Evolutionary conservation across 2,888 invertebrate genomes (phyloP), one percentile per base, ranked within the genome.

Genomic region (Rhagium mordax): DNA sequence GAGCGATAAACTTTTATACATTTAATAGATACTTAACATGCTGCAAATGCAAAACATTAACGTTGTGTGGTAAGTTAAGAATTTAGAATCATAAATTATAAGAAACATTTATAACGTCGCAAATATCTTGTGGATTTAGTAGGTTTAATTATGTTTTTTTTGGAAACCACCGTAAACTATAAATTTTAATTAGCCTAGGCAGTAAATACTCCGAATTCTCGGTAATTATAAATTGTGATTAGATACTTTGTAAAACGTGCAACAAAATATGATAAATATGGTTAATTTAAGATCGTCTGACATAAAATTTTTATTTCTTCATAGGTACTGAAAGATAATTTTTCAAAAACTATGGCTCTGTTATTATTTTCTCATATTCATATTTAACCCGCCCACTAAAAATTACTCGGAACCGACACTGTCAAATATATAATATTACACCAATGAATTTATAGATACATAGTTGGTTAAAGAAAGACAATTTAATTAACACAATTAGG

Each of bases 401-500:
- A 24, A 6, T 6, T 24, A 24, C 24, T 24, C 24, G 3, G 47
- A 48, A 1, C 15, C 48, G 48, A 8, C 7, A 15, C 7, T 8
- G 18, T 18, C 18, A 51, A 49, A 51, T 51, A 20, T 53, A 16
- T 27, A 51, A 29, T 29, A 65, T 20, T 21, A 13, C 6, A 21
- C 21, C 67, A 33, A 33, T 65, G 33, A 57, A 67, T 57, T 67
- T 47, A 47, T 24, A 47, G 47, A 47, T 55, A 27, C 24, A 41
- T 21, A 55, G 15, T 24, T 20, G 21, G 41, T 16, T 41, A 57
- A 67, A 78, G 74, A 72, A 76, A 76, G 74, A 78, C 77, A 79
- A 78, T 79, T 79, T 75, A 78, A 78, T 79, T 76, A 78, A 74
- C 78, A 70, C 78, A 79, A 78, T 78, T 78, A 78, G 70, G 65